phyloP scores from a whole-genome alignment of 1,140 invertebrate species.

The Solen grandis region DNA sequence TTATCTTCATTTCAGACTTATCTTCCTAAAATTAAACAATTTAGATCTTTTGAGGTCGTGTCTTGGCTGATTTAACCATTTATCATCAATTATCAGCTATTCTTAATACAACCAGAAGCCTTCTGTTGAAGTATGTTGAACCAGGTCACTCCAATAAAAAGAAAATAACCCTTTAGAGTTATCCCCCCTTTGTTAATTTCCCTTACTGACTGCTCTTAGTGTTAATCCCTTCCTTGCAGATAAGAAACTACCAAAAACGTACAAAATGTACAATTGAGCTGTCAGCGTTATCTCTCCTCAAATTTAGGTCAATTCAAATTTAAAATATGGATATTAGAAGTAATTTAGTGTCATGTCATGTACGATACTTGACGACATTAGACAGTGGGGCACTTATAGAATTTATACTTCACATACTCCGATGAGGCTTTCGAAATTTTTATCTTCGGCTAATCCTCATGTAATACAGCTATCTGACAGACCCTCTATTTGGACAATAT shows the following conservation, averaged over 20 bases:
- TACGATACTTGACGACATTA: no score
- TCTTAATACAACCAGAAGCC: conserved; percentile 42
- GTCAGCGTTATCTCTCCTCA: conserved; percentile 30
- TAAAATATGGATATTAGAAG: no score
- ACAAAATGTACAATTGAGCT: no score
- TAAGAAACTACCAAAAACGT: no score
- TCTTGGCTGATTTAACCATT: conserved; percentile 58
- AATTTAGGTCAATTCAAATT: conserved; percentile 24
- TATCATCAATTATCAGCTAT: conserved; percentile 57
- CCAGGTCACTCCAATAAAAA: conserved; percentile 26
- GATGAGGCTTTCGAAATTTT: no score
- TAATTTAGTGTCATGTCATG: no score
- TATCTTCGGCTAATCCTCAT: no score
- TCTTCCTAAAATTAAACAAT: conserved; percentile 61
- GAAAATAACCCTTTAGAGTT: conserved; percentile 21
- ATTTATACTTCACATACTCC: no score
- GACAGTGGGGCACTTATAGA: no score
- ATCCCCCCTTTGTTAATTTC: conserved; percentile 41
- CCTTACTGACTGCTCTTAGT: conserved; percentile 7
- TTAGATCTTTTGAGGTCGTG: conserved; percentile 54
- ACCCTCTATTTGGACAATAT: no score
- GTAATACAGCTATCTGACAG: no score
- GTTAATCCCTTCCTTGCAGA: conserved; percentile 40
- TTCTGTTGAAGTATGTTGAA: conserved; percentile 17
- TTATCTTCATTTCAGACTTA: conserved; percentile 61